Evolutionary conservation across 2,113 vertebrate species (phyloP).

Genomic region (Romanogobio albipinnatus): DNA sequence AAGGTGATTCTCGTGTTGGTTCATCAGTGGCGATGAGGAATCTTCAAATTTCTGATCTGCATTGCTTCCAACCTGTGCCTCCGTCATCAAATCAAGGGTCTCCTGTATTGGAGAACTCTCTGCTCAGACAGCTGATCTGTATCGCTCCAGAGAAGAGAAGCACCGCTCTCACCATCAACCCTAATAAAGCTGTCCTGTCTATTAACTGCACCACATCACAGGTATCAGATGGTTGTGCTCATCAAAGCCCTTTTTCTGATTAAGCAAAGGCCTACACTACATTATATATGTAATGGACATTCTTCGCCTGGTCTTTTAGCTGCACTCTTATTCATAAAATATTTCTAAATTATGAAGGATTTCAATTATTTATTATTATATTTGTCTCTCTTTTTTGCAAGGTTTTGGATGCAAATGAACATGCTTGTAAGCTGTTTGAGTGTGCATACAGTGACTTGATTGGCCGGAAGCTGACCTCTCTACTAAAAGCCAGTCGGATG

Average conservation of each 20-base stretch:
- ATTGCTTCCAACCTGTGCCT: conserved; percentile 28
- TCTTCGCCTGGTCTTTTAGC: not conserved
- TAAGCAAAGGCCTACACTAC: not conserved
- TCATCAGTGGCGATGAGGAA: conserved; percentile 76
- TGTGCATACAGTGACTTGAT: conserved; percentile 79
- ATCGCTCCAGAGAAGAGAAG: conserved; percentile 54
- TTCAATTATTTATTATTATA: not conserved
- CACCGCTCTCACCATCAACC: conserved; percentile 64
- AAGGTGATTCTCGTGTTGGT: conserved; percentile 70
- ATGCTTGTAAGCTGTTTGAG: conserved; percentile 85
- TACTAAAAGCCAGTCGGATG: conserved; percentile 80
- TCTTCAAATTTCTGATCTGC: conserved; percentile 63
- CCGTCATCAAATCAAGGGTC: conserved; percentile 56
- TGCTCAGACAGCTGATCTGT: conserved; percentile 66
- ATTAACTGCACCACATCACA: conserved; percentile 79
- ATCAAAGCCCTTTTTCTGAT: not conserved
- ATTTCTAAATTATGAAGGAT: not conserved
- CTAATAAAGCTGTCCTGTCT: conserved; percentile 83
- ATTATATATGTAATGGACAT: not conserved
- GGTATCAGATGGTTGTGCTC: conserved; percentile 65
- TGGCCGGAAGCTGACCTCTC: conserved; percentile 77
- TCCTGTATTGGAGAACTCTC: conserved; percentile 72
- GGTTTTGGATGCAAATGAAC: conserved; percentile 88
- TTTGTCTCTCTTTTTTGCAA: conserved; percentile 56
- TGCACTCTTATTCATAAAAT: not conserved